Base-by-base conservation (phyloP, 2,888 invertebrate species). In the Drosophila emarginata region DNA sequence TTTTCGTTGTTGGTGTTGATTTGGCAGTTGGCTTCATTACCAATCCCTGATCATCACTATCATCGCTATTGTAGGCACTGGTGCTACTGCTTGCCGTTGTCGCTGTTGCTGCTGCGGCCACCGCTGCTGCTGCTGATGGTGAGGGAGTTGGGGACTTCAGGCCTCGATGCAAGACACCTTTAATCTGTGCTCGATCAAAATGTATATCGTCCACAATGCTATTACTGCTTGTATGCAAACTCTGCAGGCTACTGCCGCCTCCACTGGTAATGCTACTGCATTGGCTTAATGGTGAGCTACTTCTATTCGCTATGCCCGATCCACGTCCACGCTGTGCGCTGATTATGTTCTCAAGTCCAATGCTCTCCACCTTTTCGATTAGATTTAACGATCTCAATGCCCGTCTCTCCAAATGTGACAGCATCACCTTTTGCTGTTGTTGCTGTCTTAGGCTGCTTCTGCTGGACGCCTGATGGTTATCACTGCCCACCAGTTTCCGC, bases 321-420 rank as follows among this genome's bases (percentile, higher is more conserved):
- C 94, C 93, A 6, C 95, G 93, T 4, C 93, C 92, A 32, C 92
- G 93, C 14, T 94, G 93, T 4, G 93, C 92, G 21, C 94, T 94
- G 92, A 95, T 94, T 51, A 95, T 93, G 75, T 94, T 94, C 61
- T 94, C 94, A 53, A 95, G 92, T 15, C 95, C 95, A 63, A 95
- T 94, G 72, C 94, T 93, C 90, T 95, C 95, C 40, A 95, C 93
- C 85, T 94, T 94, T 71, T 95, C 94, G 6, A 95, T 93, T 26
- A 95, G 89, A 54, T 93, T 92, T 45, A 94, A 92, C 2, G 93
- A 93, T 6, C 93, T 91, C 52, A 94, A 87, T 0, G 92, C 91
- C 0, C 92, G 89, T 66, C 92, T 90, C 62, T 91, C 91, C 70
- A 91, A 81, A n/a, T 90, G 89, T 59, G 90, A 89, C 60, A 91